Conservation (phyloP, 1,140 invertebrate species). For the Temnothorax longispinosus region DNA sequence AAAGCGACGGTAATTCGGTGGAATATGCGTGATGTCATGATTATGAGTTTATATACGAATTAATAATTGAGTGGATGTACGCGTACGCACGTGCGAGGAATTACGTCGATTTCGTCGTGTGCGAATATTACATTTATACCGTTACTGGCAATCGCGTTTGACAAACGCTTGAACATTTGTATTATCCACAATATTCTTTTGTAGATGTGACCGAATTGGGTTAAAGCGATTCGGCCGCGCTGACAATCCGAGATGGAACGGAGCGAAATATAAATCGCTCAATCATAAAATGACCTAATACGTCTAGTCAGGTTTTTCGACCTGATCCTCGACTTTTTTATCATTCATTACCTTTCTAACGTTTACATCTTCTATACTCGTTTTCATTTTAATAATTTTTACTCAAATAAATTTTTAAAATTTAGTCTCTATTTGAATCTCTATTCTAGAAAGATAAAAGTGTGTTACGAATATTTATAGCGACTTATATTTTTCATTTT, state of each 20-base stretch:
- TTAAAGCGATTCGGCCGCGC: constrained; percentile 42
- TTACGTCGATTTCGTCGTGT: constrained; percentile 46
- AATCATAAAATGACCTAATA: constrained; percentile 44
- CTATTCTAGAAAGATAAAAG: neutral
- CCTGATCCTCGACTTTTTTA: neutral
- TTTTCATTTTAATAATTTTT: neutral
- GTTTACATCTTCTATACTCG: constrained; percentile 1
- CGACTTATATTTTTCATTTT: neutral
- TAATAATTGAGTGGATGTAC: constrained; percentile 56
- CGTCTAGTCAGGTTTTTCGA: neutral
- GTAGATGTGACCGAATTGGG: constrained; percentile 36
- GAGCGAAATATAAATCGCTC: constrained; percentile 37
- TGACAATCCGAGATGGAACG: constrained; percentile 41
- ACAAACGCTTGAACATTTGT: constrained; percentile 49
- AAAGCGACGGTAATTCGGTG: constrained; percentile 59
- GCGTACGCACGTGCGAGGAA: constrained; percentile 40
- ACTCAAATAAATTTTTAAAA: neutral
- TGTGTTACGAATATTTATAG: neutral
- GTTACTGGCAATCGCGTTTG: constrained; percentile 55
- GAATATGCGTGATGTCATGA: constrained; percentile 54
- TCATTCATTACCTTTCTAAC: neutral
- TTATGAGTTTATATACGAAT: constrained; percentile 61
- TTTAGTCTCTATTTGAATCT: neutral
- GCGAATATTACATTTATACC: constrained; percentile 45
- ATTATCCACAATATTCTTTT: constrained; percentile 54